A percentile compares a stretch with the other conserved stretches of the same genome.
phyloP scores from a whole-genome alignment of 2,888 invertebrate species.

The Octodonta nipae region DNA sequence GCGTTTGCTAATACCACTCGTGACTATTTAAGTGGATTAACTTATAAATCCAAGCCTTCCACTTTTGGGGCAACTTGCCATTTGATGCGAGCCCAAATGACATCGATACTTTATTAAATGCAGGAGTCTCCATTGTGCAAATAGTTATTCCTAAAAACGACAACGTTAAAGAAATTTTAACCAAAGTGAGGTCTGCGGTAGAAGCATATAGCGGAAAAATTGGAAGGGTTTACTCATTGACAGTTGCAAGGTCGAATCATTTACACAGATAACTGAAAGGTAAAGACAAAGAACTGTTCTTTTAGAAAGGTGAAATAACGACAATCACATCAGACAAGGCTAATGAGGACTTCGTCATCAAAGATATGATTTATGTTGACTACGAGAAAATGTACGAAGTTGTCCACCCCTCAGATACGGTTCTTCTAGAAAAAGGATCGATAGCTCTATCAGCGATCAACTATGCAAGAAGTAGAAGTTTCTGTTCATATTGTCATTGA shows the following conservation, averaged over 20 bases:
- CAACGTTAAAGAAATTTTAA: constrained; percentile 35
- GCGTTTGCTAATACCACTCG: constrained; percentile 38
- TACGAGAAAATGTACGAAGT: constrained; percentile 40
- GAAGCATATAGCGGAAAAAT: constrained; percentile 47
- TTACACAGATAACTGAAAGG: constrained; percentile 56
- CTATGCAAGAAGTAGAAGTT: constrained; percentile 34
- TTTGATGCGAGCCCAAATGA: constrained; percentile 21
- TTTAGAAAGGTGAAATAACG: constrained; percentile 30
- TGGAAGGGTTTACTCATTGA: constrained; percentile 56
- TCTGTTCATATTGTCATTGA: no score
- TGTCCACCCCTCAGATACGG: constrained; percentile 38
- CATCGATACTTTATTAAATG: constrained; percentile 39
- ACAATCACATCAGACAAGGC: constrained; percentile 40
- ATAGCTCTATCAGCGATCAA: constrained; percentile 60
- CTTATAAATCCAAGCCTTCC: constrained; percentile 34
- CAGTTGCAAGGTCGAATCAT: constrained; percentile 85
- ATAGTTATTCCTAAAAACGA: constrained; percentile 35
- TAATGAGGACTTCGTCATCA: constrained; percentile 42
- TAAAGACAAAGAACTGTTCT: constrained; percentile 14
- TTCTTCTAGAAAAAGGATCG: constrained; percentile 53
- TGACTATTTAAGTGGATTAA: constrained; percentile 40
- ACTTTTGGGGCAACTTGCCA: constrained; percentile 42
- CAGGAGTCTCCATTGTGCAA: constrained; percentile 43
- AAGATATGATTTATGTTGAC: constrained; percentile 42
- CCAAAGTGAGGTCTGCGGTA: constrained; percentile 35